Base-by-base conservation (phyloP, 2,113 vertebrate species). In the Chrysochloris asiatica region DNA sequence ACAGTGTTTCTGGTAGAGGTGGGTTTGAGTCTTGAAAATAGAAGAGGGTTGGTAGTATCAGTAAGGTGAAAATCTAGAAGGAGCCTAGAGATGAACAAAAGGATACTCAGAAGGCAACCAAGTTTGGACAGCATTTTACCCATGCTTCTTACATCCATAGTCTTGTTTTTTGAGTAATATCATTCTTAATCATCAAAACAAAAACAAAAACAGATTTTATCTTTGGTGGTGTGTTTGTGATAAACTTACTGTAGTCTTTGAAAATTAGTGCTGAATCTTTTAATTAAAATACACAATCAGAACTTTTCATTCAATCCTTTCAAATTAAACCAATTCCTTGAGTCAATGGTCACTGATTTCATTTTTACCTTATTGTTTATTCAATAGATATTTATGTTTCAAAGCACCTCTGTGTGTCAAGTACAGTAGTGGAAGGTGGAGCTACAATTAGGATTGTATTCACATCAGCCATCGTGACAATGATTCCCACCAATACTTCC, bases 231-330 rank as follows among this genome's bases (percentile, higher is more conserved):
- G 45, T 56, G 11, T 50, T 50, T 63, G 21, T 38, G 12, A 17
- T 33, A 52, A 33, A 50, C 26, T 65, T 83, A 59, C 65, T 65
- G 28, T n/a, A n/a, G 17, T 38, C 28, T 84, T 43, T 80, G 50
- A 84, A 91, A 87, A 73, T 14, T 30, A 79, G 56, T 63, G 83
- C 72, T 54, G 33, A 89, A 48, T 67, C 59, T 61, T 73, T 88
- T 26, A 26, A 43, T 52, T 24, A 88, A 28, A 89, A 80, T 59
- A 76, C 9, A 41, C 76, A 88, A 85, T 76, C 59, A 72, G 41
- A 86, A 86, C 10, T 43, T 8, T 7, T 6, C 28, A 54, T 38
- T 65, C 9, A 43, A 16, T 50, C 28, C 19, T 83, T 77, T 79
- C 13, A 86, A 78, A 65, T 73, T 81, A 85, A 75, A 56, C 56